These are phyloP conservation scores for Mythimna lalbum DNA, from an alignment of 2,888 invertebrate species.

Conservation along the genomic window DNA sequence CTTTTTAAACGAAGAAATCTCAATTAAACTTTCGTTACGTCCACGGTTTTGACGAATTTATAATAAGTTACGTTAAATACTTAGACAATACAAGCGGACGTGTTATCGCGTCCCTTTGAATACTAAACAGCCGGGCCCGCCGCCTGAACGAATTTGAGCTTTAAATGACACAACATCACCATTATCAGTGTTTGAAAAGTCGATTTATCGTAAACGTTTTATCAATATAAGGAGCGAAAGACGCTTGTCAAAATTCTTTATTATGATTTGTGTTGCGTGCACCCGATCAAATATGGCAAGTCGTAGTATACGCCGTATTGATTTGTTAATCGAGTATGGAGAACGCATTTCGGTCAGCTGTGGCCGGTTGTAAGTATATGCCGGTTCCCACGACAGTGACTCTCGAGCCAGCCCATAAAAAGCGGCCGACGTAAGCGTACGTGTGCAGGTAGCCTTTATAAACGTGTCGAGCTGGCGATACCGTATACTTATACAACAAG, in stretches of 20 bases:
- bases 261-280: conserved; percentile 76
- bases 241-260: conserved; percentile 76
- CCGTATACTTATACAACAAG: conserved; percentile 77
- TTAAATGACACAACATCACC: conserved; percentile 63
- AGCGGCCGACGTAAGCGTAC: conserved; percentile 87
- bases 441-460: conserved; percentile 88
- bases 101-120: conserved; percentile 78
- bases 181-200: conserved; percentile 57
- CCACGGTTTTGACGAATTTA: conserved; percentile 84
- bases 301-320: conserved; percentile 83
- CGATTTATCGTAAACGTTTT: conserved; percentile 64
- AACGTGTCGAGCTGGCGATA: conserved; percentile 79
- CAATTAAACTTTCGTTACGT: conserved; percentile 81
- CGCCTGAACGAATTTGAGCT: conserved; percentile 73
- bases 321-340: conserved; percentile 90
- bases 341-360: conserved; percentile 91
- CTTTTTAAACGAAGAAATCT: conserved; percentile 68
- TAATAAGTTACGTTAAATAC: conserved; percentile 78
- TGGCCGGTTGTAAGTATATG: conserved; percentile 87
- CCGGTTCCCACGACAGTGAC: conserved; percentile 90
- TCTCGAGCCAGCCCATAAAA: conserved; percentile 88
- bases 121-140: conserved; percentile 76
- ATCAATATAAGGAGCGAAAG: conserved; percentile 77
- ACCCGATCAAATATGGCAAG: conserved; percentile 81
- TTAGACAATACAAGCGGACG: conserved; percentile 80